Evolutionary conservation across 2,113 vertebrate genomes (phyloP).

Genomic region (Eulemur macaco): DNA sequence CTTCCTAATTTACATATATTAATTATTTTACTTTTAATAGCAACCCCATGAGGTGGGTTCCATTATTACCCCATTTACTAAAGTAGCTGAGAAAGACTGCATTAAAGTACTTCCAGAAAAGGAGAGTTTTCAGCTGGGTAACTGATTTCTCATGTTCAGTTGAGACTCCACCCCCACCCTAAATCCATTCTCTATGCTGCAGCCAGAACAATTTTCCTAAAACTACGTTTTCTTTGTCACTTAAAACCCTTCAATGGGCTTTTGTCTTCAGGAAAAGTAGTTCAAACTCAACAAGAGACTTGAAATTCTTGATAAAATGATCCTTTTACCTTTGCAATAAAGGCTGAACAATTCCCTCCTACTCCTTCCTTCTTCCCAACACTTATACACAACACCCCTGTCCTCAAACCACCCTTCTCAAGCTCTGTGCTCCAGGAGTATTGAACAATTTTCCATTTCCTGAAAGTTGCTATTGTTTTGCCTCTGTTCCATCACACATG

Average conservation of each 20-base stretch:
- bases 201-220: neutral
- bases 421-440: neutral
- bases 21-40: neutral
- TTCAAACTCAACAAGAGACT: neutral
- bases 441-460: neutral
- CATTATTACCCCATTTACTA: neutral
- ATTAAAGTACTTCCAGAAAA: neutral
- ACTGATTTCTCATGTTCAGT: neutral
- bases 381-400: neutral
- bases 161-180: fast-evolving
- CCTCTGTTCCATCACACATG: neutral
- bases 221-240: neutral
- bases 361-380: neutral
- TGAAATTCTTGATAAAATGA: neutral
- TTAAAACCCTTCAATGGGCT: neutral
- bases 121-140: neutral
- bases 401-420: neutral
- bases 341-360: neutral
- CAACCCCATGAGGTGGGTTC: neutral
- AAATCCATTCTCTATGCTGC: neutral
- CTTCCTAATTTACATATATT: neutral
- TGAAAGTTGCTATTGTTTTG: neutral
- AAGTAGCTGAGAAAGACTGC: neutral
- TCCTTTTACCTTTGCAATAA: neutral
- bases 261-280: neutral